Evolutionary conservation across 92 coral and sea anemone species (phyloP).

Genomic region (Umimayanthus kanabou): DNA sequence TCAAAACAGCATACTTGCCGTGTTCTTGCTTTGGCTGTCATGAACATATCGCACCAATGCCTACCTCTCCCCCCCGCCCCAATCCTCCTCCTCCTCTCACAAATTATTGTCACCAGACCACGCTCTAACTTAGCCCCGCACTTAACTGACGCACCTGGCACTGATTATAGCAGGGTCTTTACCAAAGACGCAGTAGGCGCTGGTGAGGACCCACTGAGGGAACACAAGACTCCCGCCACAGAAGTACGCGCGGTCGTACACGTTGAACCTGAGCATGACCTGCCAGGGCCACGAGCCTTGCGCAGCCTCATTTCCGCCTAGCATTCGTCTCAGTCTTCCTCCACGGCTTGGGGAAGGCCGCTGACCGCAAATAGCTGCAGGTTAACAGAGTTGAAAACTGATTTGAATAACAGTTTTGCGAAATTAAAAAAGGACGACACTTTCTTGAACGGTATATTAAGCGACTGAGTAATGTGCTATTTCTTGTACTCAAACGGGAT

Average conservation of each 20-base stretch:
- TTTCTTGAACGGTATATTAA: too few relatives aligned
- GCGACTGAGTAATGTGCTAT: background rate
- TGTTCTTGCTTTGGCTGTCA: too few relatives aligned
- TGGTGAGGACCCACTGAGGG: slow-evolving; percentile 76
- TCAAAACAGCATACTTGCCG: too few relatives aligned
- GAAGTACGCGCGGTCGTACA: slow-evolving; percentile 47
- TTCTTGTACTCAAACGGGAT: background rate
- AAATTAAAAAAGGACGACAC: background rate
- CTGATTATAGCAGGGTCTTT: slow-evolving; percentile 49
- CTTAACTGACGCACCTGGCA: slow-evolving; percentile 55
- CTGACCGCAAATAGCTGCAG: slow-evolving; percentile 68
- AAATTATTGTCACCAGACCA: too few relatives aligned
- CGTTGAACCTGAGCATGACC: slow-evolving; percentile 60
- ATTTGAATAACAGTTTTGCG: background rate
- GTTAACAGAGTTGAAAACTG: background rate
- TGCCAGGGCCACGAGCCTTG: slow-evolving; percentile 78
- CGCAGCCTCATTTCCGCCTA: slow-evolving; percentile 58
- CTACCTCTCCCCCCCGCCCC: too few relatives aligned
- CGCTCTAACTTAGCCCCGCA: too few relatives aligned
- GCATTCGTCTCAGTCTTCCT: slow-evolving; percentile 39
- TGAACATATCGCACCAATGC: too few relatives aligned
- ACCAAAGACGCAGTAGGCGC: slow-evolving; percentile 73
- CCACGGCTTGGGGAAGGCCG: slow-evolving; percentile 48
- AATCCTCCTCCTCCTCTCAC: too few relatives aligned
- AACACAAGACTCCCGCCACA: slow-evolving; percentile 70